Base-by-base conservation (phyloP, 2,888 invertebrate genomes). In the Beris morrisii region DNA sequence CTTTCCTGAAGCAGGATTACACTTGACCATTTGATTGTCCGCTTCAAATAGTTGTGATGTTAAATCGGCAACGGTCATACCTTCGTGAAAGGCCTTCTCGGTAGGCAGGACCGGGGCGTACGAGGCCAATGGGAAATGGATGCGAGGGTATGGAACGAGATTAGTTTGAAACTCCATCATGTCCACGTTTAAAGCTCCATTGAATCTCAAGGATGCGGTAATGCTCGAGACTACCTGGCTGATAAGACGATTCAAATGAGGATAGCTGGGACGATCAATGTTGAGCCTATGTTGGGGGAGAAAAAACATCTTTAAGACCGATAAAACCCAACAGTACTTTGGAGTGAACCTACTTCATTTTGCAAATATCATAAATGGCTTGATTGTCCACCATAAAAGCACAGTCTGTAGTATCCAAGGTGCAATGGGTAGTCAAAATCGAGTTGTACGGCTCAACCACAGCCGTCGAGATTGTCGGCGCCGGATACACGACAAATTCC, bases 381-480 rank as follows among this genome's bases (percentile, higher is more conserved):
- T 95, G 93, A 74, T 95, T 95, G 82, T 95, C 94, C 5, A 92
- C 92, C 90, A 93, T 91, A 78, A 95, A 95, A 3, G 92, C 90
- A 77, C 94, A 94, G 79, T 94, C 93, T 0, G 91, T 90, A 75
- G 90, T 91, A 71, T 84, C 77, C 81, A 95, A 84, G 7, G 93
- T 93, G 46, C 90, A 90, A 81, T 95, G 94, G 0, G 95, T 94
- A 46, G 93, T 92, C 70, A 95, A 79, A 59, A 93, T 88, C 0
- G 95, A 89, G 78, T 95, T 95, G 82, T 95, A 95, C 0, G 95
- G 95, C 79, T 95, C 94, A 48, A 94, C 94, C 11, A 95, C 93
- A 0, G 94, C 92, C 4, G 94, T 93, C 38, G 92, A 92, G 56
- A 93, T 87, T 87, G 90, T 76, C 12, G 76, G 75, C 13, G 72